Evolutionary conservation across 2,888 invertebrate genomes (phyloP).

Genomic region (Amiota communis): DNA sequence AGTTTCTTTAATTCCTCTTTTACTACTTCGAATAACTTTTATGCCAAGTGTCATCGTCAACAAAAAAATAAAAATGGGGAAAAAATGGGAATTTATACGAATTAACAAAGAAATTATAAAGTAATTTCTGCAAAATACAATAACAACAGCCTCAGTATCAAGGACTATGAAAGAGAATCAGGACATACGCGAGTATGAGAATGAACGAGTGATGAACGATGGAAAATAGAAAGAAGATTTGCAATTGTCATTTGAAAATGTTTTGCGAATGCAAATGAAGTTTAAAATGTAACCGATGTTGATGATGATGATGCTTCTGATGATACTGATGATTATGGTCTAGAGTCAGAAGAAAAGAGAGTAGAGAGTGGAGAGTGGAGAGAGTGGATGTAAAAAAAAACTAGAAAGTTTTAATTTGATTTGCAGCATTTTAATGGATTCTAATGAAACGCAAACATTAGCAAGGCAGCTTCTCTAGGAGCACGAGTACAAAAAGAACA

Average conservation of each 20-base stretch:
- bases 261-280: conserved; percentile 57
- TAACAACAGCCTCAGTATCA: conserved; percentile 14
- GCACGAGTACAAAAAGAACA: neutral
- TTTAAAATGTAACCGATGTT: conserved; percentile 35
- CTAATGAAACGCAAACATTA: conserved; percentile 66
- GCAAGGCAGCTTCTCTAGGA: conserved; percentile 12
- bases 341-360: conserved; percentile 13
- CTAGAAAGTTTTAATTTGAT: conserved; percentile 67
- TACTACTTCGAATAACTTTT: conserved; percentile 21
- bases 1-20: conserved; percentile 23
- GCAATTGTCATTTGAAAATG: conserved; percentile 60
- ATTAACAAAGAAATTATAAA: conserved; percentile 64
- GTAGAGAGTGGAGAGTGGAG: conserved; percentile 17
- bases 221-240: conserved; percentile 45
- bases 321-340: conserved; percentile 33
- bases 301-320: conserved; percentile 47
- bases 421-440: conserved; percentile 69
- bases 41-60: conserved; percentile 11
- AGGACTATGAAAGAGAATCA: neutral
- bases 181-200: neutral
- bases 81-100: conserved; percentile 38
- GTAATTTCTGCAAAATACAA: conserved; percentile 52
- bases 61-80: neutral
- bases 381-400: conserved; percentile 43
- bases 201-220: neutral